phyloP scores from a whole-genome alignment of 2,113 vertebrate genomes.

The Stegostoma tigrinum region DNA sequence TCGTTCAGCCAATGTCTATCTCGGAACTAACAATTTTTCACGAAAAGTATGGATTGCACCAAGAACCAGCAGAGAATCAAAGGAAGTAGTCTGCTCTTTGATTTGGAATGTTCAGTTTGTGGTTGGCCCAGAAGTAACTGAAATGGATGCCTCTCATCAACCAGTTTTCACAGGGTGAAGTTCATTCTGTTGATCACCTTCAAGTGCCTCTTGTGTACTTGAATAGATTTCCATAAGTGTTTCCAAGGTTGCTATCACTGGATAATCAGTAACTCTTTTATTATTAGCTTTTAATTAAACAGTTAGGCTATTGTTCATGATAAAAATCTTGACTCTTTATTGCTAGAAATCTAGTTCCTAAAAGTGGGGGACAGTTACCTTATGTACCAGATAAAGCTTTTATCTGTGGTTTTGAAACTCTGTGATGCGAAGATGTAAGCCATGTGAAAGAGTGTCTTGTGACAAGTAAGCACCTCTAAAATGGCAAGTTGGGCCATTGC shows the following conservation, averaged over 20 bases:
- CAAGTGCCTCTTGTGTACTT: not conserved
- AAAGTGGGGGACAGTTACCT: not conserved
- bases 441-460: not conserved
- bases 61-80: not conserved
- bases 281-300: not conserved
- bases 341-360: not conserved
- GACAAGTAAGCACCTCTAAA: not conserved
- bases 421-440: not conserved
- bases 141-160: not conserved
- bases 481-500: not conserved
- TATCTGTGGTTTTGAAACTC: not conserved
- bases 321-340: not conserved
- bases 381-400: not conserved
- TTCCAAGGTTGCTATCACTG: conserved; percentile 6
- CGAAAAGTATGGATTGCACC: not conserved
- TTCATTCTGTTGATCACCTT: not conserved
- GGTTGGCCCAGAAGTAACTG: not conserved
- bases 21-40: not conserved
- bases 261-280: conserved; percentile 24
- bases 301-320: not conserved
- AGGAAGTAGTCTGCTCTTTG: not conserved
- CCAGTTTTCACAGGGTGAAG: not conserved
- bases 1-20: not conserved
- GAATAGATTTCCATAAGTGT: not conserved
- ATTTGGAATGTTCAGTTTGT: not conserved